Evolutionary conservation across 2,888 invertebrate species (phyloP), one percentile per base, ranked within the genome.

Genomic region (Polylopha cassiicola): DNA sequence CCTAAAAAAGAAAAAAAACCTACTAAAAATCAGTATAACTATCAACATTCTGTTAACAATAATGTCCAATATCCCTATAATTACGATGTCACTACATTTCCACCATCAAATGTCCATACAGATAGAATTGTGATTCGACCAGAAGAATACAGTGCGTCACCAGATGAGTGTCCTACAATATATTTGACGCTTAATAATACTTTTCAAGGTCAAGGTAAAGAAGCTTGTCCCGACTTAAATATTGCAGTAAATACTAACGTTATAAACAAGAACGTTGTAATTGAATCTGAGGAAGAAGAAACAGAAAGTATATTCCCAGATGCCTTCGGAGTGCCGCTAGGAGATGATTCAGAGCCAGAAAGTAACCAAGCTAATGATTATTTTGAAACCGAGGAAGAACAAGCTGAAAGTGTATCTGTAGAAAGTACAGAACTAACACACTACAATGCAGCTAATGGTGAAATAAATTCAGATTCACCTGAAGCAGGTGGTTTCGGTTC

Each of bases 161-260:
- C 77, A 21, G 73, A 77, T 30, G 84, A 85, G 23, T 89, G 89
- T 51, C 89, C 89, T 1, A 87, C 87, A 8, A 87, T 89, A 48
- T 88, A 82, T 51, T 71, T 89, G 1, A 87, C 88, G 47, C 73
- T 82, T 41, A 87, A 73, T 55, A 89, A 73, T 48, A 87, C 74
- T 15, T 85, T 80, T 62, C 87, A 70, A 72, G 81, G 85, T 3
- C 86, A 88, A 58, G 87, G 80, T 28, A 90, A 91, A 62, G 88
- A 89, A 53, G 90, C 87, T 3, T 92, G 92, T 53, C 89, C 90
- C 0, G 91, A 91, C 72, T 70, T 91, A 43, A 91, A 90, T 58
- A 88, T 92, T 39, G 89, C 91, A 8, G 89, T 92, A 2, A 91
- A 91, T 48, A 91, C 91, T 0, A 90, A 91, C 54, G 85, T 91